Base-by-base conservation (phyloP, 1,140 invertebrate species). In the Maniola jurtina region DNA sequence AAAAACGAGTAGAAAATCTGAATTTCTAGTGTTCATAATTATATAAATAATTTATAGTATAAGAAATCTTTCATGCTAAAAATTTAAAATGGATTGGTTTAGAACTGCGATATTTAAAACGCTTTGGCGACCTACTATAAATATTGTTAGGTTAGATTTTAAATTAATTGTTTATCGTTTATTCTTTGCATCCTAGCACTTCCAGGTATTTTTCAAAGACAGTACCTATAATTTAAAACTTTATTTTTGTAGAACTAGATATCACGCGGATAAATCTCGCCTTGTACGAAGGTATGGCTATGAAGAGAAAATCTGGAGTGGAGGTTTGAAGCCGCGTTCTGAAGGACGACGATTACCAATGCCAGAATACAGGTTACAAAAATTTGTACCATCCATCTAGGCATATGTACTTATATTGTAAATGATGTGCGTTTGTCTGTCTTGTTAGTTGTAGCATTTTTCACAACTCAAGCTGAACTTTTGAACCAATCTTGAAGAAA, bases 281-380 rank as follows among this genome's bases (percentile, higher is more conserved):
- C 70, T 94, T 7, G 77, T 95, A 15, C 88, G 93, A 63, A 90
- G 95, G 62, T 93, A 94, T 87, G 96, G 95, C 7, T 96, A 96
- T 71, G 80, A 94, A 63, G 95, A 97, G 45, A 89, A 89, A 64
- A 89, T 96, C 40, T 88, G 94, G 71, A 91, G 92, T 73, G 91
- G 87, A 61, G 96, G 96, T n/a, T 73, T 94, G 11, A 83, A 97
- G 45, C 95, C 96, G 0, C 93, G 95, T 70, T 75, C 91, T 33
- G 86, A 88, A 50, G 88, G 89, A 25, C 80, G 82, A 33, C 84
- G 82, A 71, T 73, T 94, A n/a, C 92, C 94, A 11, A 93, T 96
- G 77, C 95, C 95, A 3, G 83, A 93, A 38, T 97, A 96, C 66
- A 92, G 86, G 90, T 79, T 56, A 45, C 48, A 0, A 45, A 45